Base-by-base conservation (phyloP, 1,140 invertebrate species). In the Polypedilum vanderplanki region DNA sequence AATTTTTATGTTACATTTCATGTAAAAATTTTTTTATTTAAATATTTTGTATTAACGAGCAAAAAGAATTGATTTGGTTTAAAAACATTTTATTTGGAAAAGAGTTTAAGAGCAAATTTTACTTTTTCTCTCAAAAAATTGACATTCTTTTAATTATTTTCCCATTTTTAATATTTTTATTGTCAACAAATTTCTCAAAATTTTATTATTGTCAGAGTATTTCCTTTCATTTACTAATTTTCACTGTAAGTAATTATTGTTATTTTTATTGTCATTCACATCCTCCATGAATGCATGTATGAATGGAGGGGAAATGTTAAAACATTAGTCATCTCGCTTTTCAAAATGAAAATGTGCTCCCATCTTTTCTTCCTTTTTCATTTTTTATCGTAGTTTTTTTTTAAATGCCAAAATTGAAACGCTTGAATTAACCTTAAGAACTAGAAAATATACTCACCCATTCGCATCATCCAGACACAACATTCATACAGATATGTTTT, bases 401-500 rank as follows among this genome's bases (percentile, higher is more conserved):
- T 57, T 57, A 57, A n/a, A 33, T 33, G 24, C 24, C 24, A 33
- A 33, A 15, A n/a, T 57, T n/a, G 46, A 57, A 57, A 57, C n/a
- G 46, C 9, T 33, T 33, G 24, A 33, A 33, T 33, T 33, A 33
- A 33, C 3, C 46, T 12, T 12, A 57, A 57, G n/a, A 57, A 15
- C 46, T 57, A 57, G 20, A 70, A 70, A 57, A 57, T 57, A 12
- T 70, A 70, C 65, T 70, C 65, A 70, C 65, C 65, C 65, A 70
- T 18, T 18, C 65, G 65, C 7, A 7, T 22, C 65, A 4, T 18
- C 2, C 65, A 70, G 65, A 70, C 41, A 73, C 24, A 75, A 74
- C 74, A 70, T 65, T 33, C 64, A 40, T 18, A 64, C 76, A 74
- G 74, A 67, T 75, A 40, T 67, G 57, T 46, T 75, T 75, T 20